Base-by-base conservation (phyloP, 2,888 invertebrate genomes). In the Tetropium fuscum region DNA sequence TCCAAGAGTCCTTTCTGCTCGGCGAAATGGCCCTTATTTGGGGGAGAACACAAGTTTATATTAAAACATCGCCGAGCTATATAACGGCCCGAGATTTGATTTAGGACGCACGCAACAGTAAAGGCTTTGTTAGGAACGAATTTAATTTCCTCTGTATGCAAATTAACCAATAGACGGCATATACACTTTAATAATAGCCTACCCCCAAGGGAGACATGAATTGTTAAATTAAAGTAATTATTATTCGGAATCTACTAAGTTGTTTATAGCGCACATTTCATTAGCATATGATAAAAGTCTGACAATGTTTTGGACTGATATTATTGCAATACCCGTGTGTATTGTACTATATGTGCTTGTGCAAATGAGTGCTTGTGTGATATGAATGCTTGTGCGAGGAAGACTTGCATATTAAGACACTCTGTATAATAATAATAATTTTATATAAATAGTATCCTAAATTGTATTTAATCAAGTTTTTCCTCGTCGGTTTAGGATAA, bases 141-240 rank as follows among this genome's bases (percentile, higher is more conserved):
- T 27, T 44, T 44, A 44, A 44, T 44, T 44, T 44, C 44, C 44
- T 44, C 44, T 44, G n/a, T 27, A 44, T 44, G 44, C 25, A 44
- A 44, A 44, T 44, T 44, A 44, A 27, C 44, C 44, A 27, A 44
- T 44, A 44, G 44, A 44, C 25, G 18, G 30, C 13, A 25, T 44
- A 25, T 27, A 27, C 44, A n/a, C 16, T 13, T 20, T 27, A 5
- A 27, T 44, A 44, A 44, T 44, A 25, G 22, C 44, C 2, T 44
- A 8, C 43, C 15, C 15, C 44, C 30, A 13, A 27, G 15, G 1
- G 36, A 27, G 11, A 32, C 32, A 32, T 32, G 10, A 32, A 32
- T 11, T 11, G 3, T 30, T 10, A 2, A 30, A 30, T 32, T 8
- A 34, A 13, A 7, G 34, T 1, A 8, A 6, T 13, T 13, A 15